Conservation (phyloP, 2,113 vertebrate species). For the Corvus hawaiiensis region DNA sequence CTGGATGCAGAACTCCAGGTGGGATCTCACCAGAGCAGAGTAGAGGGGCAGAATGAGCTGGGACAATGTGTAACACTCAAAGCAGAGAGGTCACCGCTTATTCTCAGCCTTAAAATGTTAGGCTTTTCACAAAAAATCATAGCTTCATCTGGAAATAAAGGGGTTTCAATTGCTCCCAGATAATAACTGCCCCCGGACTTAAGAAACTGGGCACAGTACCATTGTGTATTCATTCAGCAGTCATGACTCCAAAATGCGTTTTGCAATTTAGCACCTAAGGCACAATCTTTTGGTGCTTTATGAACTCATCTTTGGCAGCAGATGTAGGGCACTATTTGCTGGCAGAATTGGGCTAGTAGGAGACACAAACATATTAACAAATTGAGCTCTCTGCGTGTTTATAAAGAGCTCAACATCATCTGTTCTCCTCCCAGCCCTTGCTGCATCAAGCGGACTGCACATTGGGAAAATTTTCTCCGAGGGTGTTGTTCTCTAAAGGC, state of each 20-base stretch:
- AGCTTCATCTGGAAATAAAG: not conserved
- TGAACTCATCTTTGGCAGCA: not conserved
- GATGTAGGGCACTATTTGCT: not conserved
- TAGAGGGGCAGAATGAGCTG: not conserved
- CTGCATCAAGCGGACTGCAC: not conserved
- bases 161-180: not conserved
- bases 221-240: not conserved
- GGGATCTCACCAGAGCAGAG: not conserved
- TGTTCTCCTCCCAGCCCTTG: not conserved
- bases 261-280: not conserved
- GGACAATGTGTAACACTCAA: not conserved
- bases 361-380: not conserved
- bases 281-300: not conserved
- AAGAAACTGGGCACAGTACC: not conserved
- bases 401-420: not conserved
- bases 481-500: not conserved
- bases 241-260: not conserved
- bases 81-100: not conserved
- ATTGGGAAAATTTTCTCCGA: not conserved
- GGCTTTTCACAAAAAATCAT: not conserved
- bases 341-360: not conserved
- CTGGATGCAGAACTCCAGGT: not conserved
- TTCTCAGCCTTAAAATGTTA: not conserved
- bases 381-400: not conserved
- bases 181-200: not conserved